Percentiles rank a stretch among this genome's conserved stretches.
Conservation (phyloP, 2,113 vertebrate genomes). For the Gracilinanus agilis region DNA sequence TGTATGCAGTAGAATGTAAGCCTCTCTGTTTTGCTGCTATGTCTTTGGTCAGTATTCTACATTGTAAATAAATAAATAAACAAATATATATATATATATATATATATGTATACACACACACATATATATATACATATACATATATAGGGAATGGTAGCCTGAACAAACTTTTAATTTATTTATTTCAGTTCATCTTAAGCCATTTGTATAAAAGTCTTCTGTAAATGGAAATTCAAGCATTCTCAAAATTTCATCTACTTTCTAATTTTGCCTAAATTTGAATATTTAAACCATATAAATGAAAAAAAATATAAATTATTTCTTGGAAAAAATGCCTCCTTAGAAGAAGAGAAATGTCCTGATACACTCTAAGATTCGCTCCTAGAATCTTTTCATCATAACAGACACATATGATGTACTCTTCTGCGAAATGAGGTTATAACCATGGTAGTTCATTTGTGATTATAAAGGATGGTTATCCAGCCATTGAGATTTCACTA, state of each 20-base stretch:
- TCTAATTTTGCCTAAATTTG: slow-evolving; percentile 19
- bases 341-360: not conserved
- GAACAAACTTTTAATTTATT: too few species aligned
- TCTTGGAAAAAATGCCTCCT: not conserved
- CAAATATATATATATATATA: too few species aligned
- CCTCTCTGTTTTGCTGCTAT: not conserved
- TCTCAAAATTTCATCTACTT: slow-evolving; percentile 10
- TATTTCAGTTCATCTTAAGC: not conserved
- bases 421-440: not conserved
- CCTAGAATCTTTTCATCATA: not conserved
- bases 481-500: slow-evolving; percentile 20
- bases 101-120: too few species aligned
- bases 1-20: not conserved
- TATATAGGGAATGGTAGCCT: not conserved
- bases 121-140: too few species aligned
- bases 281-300: not conserved
- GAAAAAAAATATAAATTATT: not conserved
- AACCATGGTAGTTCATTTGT: not conserved
- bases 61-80: not conserved
- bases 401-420: not conserved
- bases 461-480: not conserved
- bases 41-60: not conserved
- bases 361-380: not conserved
- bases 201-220: not conserved
- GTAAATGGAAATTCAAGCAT: not conserved